Base-by-base conservation (phyloP, 1,140 invertebrate species). In the Idris sp. region DNA sequence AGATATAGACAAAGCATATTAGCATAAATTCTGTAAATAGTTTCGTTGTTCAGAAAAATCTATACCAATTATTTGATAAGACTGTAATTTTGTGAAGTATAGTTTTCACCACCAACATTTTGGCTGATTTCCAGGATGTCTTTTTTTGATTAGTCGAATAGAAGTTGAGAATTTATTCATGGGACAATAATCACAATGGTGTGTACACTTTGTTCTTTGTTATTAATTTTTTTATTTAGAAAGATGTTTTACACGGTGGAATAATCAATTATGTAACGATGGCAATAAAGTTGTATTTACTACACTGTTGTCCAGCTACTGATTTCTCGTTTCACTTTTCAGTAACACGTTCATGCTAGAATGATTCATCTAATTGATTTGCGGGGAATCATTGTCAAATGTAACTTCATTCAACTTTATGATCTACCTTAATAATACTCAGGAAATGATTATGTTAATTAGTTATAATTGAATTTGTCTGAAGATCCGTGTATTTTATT, bases 331-430 rank as follows among this genome's bases (percentile, higher is more conserved):
- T 64, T 64, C 38, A 64, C 59, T 64, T 64, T 62, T 53, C 31
- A 53, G 48, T n/a, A 30, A 48, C 15, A 19, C 30, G 10, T 18
- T 16, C 41, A 35, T 38, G 49, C 31, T 16, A 36, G 13, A 54
- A 51, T 65, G 48, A 65, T 26, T 65, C 61, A 65, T 30, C 31
- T 54, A 65, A 65, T 65, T 65, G 59, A 65, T 54, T 35, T 16
- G 40, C 15, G 18, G 25, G 22, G 11, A 64, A 64, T 51, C 59
- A 65, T 54, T 54, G 49, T 38, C 40, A 30, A 46, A 35, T 53
- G 15, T 11, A 43, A 30, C 36, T 31, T 44, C 13, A 35, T 10
- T 40, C 44, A 41, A 10, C 22, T 19, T 41, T 44, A 36, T 36
- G 35, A 53, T 44, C 14, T 9, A 43, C 35, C 56, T n/a, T n/a